phyloP scores from a whole-genome alignment of 2,888 invertebrate species.

The Tenthredo scrophulariae region DNA sequence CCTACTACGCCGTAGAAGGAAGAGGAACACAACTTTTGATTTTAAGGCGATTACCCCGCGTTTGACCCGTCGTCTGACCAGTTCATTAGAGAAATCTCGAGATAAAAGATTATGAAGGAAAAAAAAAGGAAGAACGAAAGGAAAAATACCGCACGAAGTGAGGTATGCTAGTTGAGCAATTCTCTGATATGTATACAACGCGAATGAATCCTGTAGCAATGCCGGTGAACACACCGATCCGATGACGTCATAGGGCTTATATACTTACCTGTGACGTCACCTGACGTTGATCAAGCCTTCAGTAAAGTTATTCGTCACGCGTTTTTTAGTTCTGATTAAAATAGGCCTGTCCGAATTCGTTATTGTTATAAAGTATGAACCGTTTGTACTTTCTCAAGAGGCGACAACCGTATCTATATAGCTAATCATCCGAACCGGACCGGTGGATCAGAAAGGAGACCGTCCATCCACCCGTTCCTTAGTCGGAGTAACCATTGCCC shows the following conservation, averaged over 20 bases:
- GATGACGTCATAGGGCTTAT: conserved; percentile 36
- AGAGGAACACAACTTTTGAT: conserved; percentile 66
- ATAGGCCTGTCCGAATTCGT: conserved; percentile 16
- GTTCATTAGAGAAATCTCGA: conserved; percentile 68
- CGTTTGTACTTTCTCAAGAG: conserved; percentile 36
- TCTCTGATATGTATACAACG: conserved; percentile 25
- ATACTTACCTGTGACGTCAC: conserved; percentile 26
- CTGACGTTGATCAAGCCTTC: conserved; percentile 24
- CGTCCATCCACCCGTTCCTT: conserved; percentile 31
- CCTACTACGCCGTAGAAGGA: conserved; percentile 61
- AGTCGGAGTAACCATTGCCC: conserved; percentile 31
- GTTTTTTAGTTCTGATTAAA: neutral
- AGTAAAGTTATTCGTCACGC: neutral
- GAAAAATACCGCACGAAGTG: conserved; percentile 24
- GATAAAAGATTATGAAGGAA: conserved; percentile 38
- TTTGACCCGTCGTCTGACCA: conserved; percentile 67
- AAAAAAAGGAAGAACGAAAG: neutral
- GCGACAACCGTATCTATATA: conserved; percentile 22
- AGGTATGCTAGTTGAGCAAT: conserved; percentile 27
- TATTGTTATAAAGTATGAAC: neutral
- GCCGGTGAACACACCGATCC: conserved; percentile 16
- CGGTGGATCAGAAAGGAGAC: conserved; percentile 47
- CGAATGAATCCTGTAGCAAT: conserved; percentile 13
- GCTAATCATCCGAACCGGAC: conserved; percentile 20
- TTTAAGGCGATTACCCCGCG: conserved; percentile 67